Conservation (phyloP, 2,888 invertebrate species). For the Endomychus coccineus region DNA sequence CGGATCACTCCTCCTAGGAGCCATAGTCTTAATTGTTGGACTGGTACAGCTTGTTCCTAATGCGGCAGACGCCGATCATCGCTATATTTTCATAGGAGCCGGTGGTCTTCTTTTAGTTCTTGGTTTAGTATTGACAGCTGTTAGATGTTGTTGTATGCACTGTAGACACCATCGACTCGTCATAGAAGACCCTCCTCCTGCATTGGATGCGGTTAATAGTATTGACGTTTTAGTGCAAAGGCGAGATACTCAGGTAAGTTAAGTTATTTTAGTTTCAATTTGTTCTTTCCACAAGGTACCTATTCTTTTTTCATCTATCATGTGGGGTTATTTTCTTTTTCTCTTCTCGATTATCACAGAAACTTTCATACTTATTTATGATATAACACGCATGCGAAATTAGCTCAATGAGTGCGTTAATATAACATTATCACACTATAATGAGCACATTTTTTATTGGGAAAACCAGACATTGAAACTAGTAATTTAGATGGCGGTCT, state of each 20-base stretch:
- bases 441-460: no score
- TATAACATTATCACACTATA: no score
- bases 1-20: slow-evolving; percentile 64
- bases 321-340: no score
- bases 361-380: no score
- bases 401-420: no score
- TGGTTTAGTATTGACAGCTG: slow-evolving; percentile 57
- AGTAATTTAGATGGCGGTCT: no score
- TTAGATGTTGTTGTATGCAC: slow-evolving; percentile 62
- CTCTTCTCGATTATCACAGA: no score
- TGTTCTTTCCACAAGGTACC: no score
- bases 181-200: slow-evolving; percentile 41
- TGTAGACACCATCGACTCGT: slow-evolving; percentile 49
- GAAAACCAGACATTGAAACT: no score
- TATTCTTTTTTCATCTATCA: no score
- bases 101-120: slow-evolving; percentile 56
- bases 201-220: slow-evolving; percentile 47
- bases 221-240: slow-evolving; percentile 47
- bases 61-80: slow-evolving; percentile 68
- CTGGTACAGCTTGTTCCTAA: slow-evolving; percentile 69
- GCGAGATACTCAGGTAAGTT: slow-evolving; percentile 39
- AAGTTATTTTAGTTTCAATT: no score
- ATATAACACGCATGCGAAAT: no score
- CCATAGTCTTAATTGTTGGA: slow-evolving; percentile 67
- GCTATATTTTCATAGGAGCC: slow-evolving; percentile 61